Base-by-base conservation (phyloP, 2,113 vertebrate genomes). In the Psophia crepitans region DNA sequence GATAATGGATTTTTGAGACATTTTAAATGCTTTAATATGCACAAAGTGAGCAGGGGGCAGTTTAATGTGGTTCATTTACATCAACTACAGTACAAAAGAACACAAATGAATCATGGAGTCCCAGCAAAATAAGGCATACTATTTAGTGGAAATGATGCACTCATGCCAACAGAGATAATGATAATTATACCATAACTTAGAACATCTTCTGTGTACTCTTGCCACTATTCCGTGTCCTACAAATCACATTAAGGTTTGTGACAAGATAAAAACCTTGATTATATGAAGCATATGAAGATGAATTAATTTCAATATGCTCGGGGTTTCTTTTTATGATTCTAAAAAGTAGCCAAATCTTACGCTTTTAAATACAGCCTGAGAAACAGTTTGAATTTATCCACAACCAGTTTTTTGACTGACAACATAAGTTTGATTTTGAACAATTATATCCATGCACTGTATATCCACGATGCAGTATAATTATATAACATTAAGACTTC, bases 51-150 rank as follows among this genome's bases (percentile, higher is more conserved):
- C 86, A 89, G 71, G 80, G 90, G 86, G 73, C 73, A 92, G 92
- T 93, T 83, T 81, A 90, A 91, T 70, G 46, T 80, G 30, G 83
- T 56, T 94, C 90, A 96, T 94, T 96, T 97, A 57, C 61, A 93
- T 82, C 76, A 84, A n/a, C 53, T 68, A 53, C 53, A 53, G 18
- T 54, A 93, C 32, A 76, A 89, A 92, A 77, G 80, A 93, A 64
- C 69, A 89, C 48, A 93, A 94, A 90, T 71, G 46, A 92, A 91
- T 91, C 70, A 19, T 9, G 15, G 61, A 91, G 39, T 87, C 81
- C 53, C 26, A 82, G 53, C 49, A 89, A 83, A 95, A 86, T 30
- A 91, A 77, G n/a, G 18, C 57, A 82, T 61, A 51, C 49, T 89
- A 91, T 89, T 95, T 79, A 85, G 70, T 63, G 63, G 33, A 91